A percentile compares a stretch with the other conserved stretches of the same genome.
These are phyloP conservation scores for Aplocera efformata DNA, from an alignment of 2,888 invertebrate genomes.

Conservation along the genomic window DNA sequence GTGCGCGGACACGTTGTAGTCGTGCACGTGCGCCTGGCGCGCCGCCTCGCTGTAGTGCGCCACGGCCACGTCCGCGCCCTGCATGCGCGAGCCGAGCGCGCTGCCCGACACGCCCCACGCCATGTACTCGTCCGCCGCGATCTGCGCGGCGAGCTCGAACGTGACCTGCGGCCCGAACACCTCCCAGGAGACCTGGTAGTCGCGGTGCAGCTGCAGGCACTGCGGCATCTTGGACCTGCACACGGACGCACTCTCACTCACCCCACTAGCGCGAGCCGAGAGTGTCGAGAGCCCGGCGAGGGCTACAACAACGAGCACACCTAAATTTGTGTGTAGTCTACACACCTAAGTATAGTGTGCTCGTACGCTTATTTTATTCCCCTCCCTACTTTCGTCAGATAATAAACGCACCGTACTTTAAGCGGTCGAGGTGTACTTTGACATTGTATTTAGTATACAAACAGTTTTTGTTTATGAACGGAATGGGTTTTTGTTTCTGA, in stretches of 20 bases:
- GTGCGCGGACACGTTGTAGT: slow-evolving; percentile 92
- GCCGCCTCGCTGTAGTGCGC: slow-evolving; percentile 84
- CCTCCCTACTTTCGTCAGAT: too few species aligned
- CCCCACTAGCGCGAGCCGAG: too few species aligned
- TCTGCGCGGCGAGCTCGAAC: slow-evolving; percentile 86
- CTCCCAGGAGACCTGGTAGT: slow-evolving; percentile 93
- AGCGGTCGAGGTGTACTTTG: too few species aligned
- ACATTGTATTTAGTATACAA: too few species aligned
- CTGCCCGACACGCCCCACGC: slow-evolving; percentile 94
- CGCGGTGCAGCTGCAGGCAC: slow-evolving; percentile 91
- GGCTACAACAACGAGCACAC: too few species aligned
- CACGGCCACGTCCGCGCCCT: slow-evolving; percentile 91
- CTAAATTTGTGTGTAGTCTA: too few species aligned
- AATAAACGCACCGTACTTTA: too few species aligned
- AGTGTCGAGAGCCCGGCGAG: too few species aligned
- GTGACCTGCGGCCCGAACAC: slow-evolving; percentile 94
- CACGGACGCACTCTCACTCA: neutral
- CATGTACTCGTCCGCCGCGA: slow-evolving; percentile 88
- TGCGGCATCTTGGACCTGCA: slow-evolving; percentile 85
- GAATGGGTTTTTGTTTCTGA: too few species aligned
- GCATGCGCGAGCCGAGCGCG: slow-evolving; percentile 85
- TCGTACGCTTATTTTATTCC: too few species aligned
- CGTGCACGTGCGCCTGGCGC: slow-evolving; percentile 85
- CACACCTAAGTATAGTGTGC: too few species aligned
- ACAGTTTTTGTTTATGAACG: too few species aligned